Evolutionary conservation across 1,140 invertebrate genomes (phyloP).

Genomic region (Bombus confusus): DNA sequence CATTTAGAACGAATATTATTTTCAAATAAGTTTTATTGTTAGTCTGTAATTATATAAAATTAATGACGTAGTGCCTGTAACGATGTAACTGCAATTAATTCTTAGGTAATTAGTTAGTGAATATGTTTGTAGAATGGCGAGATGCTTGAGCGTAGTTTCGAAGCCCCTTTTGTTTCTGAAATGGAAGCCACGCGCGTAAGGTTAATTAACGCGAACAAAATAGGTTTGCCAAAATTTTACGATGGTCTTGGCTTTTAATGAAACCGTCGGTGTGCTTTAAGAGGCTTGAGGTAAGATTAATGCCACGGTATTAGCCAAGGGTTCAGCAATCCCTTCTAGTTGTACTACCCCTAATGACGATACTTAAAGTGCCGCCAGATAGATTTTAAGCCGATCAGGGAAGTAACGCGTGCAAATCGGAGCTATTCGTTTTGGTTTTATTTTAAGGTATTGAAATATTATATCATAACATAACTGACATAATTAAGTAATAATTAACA

Average conservation of each 20-base stretch:
- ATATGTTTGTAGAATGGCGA: neutral
- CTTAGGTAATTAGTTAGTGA: conserved; percentile 6
- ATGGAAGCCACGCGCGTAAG: neutral
- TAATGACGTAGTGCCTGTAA: too few relatives aligned
- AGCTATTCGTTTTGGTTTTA: neutral
- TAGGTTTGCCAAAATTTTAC: conserved; percentile 38
- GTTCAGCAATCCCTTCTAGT: conserved; percentile 29
- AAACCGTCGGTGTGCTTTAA: conserved; percentile 41
- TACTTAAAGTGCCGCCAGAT: conserved; percentile 34
- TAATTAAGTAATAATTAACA: neutral
- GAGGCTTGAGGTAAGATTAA: conserved; percentile 50
- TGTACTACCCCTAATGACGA: neutral
- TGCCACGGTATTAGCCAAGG: conserved; percentile 47
- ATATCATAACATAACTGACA: neutral
- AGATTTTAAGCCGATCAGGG: neutral
- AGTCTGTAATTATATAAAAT: neutral
- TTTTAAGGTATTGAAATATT: neutral
- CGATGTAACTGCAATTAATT: conserved; percentile 4
- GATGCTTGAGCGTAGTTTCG: neutral
- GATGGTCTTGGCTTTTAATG: conserved; percentile 30
- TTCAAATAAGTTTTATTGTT: too few relatives aligned
- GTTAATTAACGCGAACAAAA: conserved; percentile 52
- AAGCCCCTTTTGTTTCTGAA: neutral
- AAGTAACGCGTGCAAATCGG: conserved; percentile 28
- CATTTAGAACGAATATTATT: neutral